phyloP scores from a whole-genome alignment of 2,888 invertebrate species.

The Drosophila longiperda region DNA sequence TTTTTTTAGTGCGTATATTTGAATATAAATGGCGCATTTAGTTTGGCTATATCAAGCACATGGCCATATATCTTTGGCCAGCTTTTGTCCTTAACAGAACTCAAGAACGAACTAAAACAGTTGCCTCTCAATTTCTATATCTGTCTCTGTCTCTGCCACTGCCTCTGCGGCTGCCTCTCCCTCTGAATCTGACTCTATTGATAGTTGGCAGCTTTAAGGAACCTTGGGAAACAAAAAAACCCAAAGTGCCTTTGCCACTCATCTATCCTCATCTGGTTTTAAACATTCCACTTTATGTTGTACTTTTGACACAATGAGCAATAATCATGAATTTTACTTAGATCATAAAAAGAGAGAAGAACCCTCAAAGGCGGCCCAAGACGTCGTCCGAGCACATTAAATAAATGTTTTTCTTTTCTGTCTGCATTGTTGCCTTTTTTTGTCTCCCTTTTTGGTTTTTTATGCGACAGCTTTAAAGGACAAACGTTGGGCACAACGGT shows the following conservation, averaged over 20 bases:
- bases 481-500: slow-evolving; percentile 62
- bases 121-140: slow-evolving; percentile 14
- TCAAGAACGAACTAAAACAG: slow-evolving; percentile 27
- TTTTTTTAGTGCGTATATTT: slow-evolving; percentile 77
- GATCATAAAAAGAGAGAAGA: slow-evolving; percentile 65
- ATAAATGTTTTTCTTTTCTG: slow-evolving; percentile 79
- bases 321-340: slow-evolving; percentile 80
- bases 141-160: slow-evolving; percentile 23
- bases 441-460: slow-evolving; percentile 18
- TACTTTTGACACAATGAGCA: slow-evolving; percentile 81
- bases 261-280: slow-evolving; percentile 76
- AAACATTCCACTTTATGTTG: slow-evolving; percentile 80
- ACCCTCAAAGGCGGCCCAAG: slow-evolving; percentile 43
- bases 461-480: slow-evolving; percentile 74
- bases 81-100: slow-evolving; percentile 55
- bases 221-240: slow-evolving; percentile 15
- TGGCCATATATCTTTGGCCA: slow-evolving; percentile 73
- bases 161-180: slow-evolving; percentile 15
- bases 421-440: slow-evolving; percentile 58
- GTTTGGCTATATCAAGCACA: slow-evolving; percentile 81
- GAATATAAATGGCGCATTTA: slow-evolving; percentile 82
- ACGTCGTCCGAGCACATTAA: slow-evolving; percentile 76
- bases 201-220: slow-evolving; percentile 67
- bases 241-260: slow-evolving; percentile 51
- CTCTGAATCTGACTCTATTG: slow-evolving; percentile 57